Evolutionary conservation across 2,888 invertebrate genomes (phyloP).

Genomic region (Agrochola macilenta): DNA sequence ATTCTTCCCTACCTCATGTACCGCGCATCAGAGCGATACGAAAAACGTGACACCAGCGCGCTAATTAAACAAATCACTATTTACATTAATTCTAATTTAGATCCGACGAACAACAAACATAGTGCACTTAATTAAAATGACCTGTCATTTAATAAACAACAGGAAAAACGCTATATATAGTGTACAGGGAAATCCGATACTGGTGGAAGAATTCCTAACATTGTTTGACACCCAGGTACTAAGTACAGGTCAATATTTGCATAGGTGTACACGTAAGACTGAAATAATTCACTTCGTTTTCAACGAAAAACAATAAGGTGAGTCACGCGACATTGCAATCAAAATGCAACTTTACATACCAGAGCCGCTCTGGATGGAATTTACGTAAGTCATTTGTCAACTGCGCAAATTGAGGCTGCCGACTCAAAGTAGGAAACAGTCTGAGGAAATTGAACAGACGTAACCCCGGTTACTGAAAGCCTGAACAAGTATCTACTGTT

Average conservation of each 20-base stretch:
- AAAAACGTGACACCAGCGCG: slow-evolving; percentile 43
- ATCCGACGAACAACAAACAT: slow-evolving; percentile 47
- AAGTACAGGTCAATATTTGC: slow-evolving; percentile 43
- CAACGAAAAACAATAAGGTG: slow-evolving; percentile 50
- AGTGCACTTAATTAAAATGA: slow-evolving; percentile 56
- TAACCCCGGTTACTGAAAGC: slow-evolving; percentile 17
- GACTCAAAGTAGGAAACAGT: slow-evolving; percentile 10
- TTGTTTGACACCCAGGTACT: slow-evolving; percentile 2
- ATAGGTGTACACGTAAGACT: slow-evolving; percentile 21
- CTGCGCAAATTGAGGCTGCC: slow-evolving; percentile 36
- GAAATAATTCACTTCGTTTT: slow-evolving; percentile 44
- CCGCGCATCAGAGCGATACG: slow-evolving; percentile 9
- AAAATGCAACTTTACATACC: slow-evolving; percentile 52
- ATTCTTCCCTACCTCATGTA: background rate
- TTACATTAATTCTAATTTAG: slow-evolving; percentile 56
- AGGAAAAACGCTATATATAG: slow-evolving; percentile 68
- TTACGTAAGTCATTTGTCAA: slow-evolving; percentile 44
- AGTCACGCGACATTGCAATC: slow-evolving; percentile 53
- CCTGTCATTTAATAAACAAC: slow-evolving; percentile 63
- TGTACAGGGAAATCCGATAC: slow-evolving; percentile 61
- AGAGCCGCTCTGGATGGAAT: slow-evolving; percentile 13
- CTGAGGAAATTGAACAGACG: slow-evolving; percentile 28
- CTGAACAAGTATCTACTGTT: background rate
- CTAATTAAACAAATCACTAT: slow-evolving; percentile 53
- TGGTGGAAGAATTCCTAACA: slow-evolving; percentile 49